Evolutionary conservation across 2,888 invertebrate genomes (phyloP).

Genomic region (Parochlus steinenii): DNA sequence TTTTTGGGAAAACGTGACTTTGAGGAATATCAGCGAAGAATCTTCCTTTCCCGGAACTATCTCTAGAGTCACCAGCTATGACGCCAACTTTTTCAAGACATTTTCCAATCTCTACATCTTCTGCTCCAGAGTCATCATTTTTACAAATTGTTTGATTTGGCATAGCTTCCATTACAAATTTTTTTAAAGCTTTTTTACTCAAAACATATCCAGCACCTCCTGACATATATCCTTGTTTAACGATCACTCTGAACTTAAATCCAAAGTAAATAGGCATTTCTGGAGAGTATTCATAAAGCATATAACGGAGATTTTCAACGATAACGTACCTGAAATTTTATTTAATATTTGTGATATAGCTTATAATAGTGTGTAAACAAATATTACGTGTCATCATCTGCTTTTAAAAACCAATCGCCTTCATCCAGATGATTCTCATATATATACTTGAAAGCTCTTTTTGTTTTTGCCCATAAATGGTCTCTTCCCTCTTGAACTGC

Average conservation of each 20-base stretch:
- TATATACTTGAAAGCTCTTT: constrained; percentile 78
- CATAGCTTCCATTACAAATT: background rate
- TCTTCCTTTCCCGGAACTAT: background rate
- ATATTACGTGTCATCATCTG: constrained; percentile 88
- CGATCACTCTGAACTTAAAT: background rate
- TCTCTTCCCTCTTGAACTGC: constrained; percentile 80
- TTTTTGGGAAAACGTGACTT: background rate
- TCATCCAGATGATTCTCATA: constrained; percentile 69
- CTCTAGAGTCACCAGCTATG: constrained; percentile 49
- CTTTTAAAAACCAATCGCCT: constrained; percentile 95
- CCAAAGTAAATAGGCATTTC: constrained; percentile 75
- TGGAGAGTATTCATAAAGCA: constrained; percentile 61
- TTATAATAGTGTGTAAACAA: background rate
- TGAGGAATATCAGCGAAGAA: background rate
- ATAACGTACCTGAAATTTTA: constrained; percentile 61
- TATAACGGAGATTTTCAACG: constrained; percentile 83
- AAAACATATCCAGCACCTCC: constrained; percentile 2
- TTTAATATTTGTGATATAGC: background rate
- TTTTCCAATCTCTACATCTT: constrained; percentile 34
- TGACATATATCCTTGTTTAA: background rate
- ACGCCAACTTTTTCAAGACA: constrained; percentile 78
- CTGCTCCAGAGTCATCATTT: background rate
- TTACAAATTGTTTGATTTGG: constrained; percentile 1
- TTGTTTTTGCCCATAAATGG: constrained; percentile 91
- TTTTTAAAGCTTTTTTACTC: background rate